Evolutionary conservation across 2,797 vertebrate species (phyloP), one percentile per base, ranked within the genome.

Genomic region (Diplodus sargus): DNA sequence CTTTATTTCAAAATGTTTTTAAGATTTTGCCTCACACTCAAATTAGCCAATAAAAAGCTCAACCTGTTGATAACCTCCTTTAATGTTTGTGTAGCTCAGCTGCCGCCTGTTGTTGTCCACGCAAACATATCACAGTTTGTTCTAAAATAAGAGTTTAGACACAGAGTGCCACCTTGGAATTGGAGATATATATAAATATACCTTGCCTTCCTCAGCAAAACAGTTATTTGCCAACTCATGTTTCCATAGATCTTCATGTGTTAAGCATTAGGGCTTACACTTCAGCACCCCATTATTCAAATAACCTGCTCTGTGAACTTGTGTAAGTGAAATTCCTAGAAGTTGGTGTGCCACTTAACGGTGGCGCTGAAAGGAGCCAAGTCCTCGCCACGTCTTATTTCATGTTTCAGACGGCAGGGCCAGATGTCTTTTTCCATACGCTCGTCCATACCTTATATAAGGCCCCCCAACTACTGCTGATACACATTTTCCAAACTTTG

Each of bases 371-470:
- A 84, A 83, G 80, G 56, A 82, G 90, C 90, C 77, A 87, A 88
- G 89, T 79, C 82, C 83, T 81, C 61, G 79, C 77, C 86, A 76
- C 83, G 73, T 87, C 85, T 66, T 78, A 81, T 87, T 93, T 93
- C 82, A 89, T 76, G 71, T 89, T 85, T 63, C 79, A 79, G 83
- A 88, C 43, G 18, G 70, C 52, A 47, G 66, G 77, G 78, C 76
- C 92, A 93, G 87, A 93, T 91, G 92, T 83, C 83, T 93, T 92
- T 94, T 94, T 94, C 92, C 94, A 92, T 89, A 91, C 68, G 48
- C 84, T 85, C 83, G 25, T 90, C 86, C 89, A 92, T 93, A 93
- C 78, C 85, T 89, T 93, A 86, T 78, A 87, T 83, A 90, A 91
- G 86, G 57, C 68, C 86, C 68, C 86, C 70, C 42, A 14, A 67